Conservation (phyloP, 2,888 invertebrate genomes). For the Tortricodes alternella region DNA sequence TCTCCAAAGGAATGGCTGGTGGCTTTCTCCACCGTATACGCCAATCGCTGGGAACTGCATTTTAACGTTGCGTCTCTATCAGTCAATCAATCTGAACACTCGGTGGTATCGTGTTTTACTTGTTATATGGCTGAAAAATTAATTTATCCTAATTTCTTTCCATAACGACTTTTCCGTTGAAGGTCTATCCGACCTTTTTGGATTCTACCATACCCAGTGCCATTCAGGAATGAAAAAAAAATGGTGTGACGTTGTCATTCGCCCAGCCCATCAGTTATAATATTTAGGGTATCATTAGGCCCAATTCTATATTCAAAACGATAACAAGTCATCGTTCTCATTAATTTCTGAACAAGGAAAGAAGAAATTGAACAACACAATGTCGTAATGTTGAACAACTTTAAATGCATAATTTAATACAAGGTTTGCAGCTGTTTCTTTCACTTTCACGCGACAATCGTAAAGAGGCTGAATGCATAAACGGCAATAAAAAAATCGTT, state of each 20-base stretch:
- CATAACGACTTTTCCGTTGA: no score
- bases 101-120: not conserved
- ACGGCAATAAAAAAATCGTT: not conserved
- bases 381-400: not conserved
- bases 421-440: constrained; percentile 21
- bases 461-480: constrained; percentile 14
- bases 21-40: constrained; percentile 16
- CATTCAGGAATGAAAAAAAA: no score
- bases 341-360: not conserved
- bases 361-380: constrained; percentile 7
- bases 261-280: no score
- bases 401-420: not conserved
- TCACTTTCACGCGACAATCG: constrained; percentile 17
- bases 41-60: constrained; percentile 17
- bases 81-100: constrained; percentile 28
- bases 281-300: no score
- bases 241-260: no score
- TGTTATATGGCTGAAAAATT: constrained; percentile 32
- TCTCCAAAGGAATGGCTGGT: constrained; percentile 37
- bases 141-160: no score
- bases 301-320: no score
- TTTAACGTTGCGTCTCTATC: constrained; percentile 30
- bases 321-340: no score
- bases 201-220: no score
- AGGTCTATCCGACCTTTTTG: no score